These are phyloP conservation scores for Petrocephalus zakoni DNA, from an alignment of 2,113 vertebrate species.

Conservation along the genomic window DNA sequence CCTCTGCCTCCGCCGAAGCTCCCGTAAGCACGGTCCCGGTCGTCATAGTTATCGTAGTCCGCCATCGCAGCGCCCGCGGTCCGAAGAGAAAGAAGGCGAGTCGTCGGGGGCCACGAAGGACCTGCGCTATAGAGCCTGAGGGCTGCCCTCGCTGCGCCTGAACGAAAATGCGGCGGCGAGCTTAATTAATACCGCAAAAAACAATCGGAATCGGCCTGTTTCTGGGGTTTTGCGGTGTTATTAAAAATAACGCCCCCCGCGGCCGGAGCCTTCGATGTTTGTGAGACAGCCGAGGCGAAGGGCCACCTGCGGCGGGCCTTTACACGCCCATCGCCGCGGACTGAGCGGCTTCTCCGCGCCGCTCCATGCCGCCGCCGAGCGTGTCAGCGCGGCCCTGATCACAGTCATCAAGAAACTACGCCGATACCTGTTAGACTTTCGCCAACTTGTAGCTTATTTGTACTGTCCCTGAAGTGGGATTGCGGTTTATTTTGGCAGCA, in stretches of 20 bases:
- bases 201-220: too few species aligned
- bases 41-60: conserved; percentile 90
- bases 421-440: background rate
- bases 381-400: background rate
- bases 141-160: conserved; percentile 74
- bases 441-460: background rate
- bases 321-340: background rate
- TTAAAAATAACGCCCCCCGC: background rate
- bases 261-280: background rate
- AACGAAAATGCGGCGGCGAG: conserved; percentile 17
- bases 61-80: conserved; percentile 84
- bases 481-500: background rate
- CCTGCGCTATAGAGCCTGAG: conserved; percentile 67
- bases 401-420: background rate
- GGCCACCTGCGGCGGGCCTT: background rate
- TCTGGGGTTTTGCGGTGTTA: background rate
- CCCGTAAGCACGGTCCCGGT: conserved; percentile 81
- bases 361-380: background rate
- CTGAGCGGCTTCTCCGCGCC: background rate
- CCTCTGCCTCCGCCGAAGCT: conserved; percentile 88
- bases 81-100: conserved; percentile 71
- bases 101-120: conserved; percentile 57
- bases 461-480: background rate
- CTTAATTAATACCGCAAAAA: background rate
- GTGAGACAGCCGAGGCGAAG: background rate